Base-by-base conservation (phyloP, 2,797 vertebrate species). In the Dendrocincla fuliginosa region DNA sequence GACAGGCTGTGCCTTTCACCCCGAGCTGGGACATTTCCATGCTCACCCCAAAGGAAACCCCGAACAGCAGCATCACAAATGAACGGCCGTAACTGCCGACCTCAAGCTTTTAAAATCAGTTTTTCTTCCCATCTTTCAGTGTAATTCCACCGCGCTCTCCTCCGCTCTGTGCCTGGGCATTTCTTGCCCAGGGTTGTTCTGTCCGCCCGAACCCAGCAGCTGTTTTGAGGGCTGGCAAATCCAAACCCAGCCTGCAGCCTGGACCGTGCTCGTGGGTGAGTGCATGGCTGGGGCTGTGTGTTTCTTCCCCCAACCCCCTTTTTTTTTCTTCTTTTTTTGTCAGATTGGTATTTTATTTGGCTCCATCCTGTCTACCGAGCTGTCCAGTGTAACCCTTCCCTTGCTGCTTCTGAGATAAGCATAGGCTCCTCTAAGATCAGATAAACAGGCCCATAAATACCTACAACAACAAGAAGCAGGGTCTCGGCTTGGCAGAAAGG, bases 381-480 rank as follows among this genome's bases (percentile, higher is more conserved):
- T 92, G 96, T 96, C 91, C 96, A 87, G 59, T 52, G 97, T 98
- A 98, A 98, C 97, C 96, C 97, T 97, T 98, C 96, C 91, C 78
- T 95, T 90, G 92, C 97, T 94, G 96, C 86, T 95, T 84, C 75
- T 27, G 79, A 97, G 98, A 98, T 98, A 98, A 98, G 97, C 92
- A 77, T 82, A 91, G 97, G 93, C 96, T 98, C 97, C 97, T 96
- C 70, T 18, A 92, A 97, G 97, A 97, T 97, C 96, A 97, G 97
- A 98, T 98, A 98, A 98, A 97, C 96, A 96, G 95, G 95, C 96
- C 95, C 97, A 97, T 97, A 97, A 97, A 97, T 97, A 97, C 96
- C 97, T 90, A 94, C 91, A 95, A 93, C 96, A 96, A 96, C 94
- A 97, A 96, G 69, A 89, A 95, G 87, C 83, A 69, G 76, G 79